phyloP scores from a whole-genome alignment of 64 coral and sea anemone genomes.

The Montipora efflorescens region DNA sequence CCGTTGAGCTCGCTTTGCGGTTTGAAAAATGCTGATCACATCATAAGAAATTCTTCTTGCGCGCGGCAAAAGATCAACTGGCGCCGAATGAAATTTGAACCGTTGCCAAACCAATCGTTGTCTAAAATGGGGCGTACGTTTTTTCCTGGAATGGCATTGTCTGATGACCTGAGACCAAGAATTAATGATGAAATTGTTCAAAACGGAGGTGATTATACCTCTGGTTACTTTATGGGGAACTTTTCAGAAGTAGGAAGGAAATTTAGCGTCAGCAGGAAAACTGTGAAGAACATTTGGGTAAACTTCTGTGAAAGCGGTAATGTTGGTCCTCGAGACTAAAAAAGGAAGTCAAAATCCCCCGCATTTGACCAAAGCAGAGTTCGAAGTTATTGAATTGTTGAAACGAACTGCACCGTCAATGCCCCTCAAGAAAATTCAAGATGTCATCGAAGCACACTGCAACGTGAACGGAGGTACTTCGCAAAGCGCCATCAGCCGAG shows the following conservation, averaged over 20 bases:
- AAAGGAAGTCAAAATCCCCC: slow-evolving; percentile 6
- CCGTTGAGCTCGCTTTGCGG: no score
- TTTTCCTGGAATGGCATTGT: not conserved
- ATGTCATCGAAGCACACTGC: no score
- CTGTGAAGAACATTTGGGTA: slow-evolving; percentile 30
- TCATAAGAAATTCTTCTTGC: no score
- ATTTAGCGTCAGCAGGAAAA: slow-evolving; percentile 25
- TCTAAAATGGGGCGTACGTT: slow-evolving; percentile 1
- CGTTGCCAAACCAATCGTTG: no score
- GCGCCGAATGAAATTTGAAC: no score
- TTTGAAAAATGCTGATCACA: no score
- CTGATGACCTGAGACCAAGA: not conserved
- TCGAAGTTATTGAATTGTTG: not conserved
- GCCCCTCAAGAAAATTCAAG: no score
- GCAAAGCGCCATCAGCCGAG: no score
- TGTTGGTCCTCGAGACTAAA: not conserved
- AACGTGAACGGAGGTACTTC: no score
- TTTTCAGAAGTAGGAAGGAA: slow-evolving; percentile 23
- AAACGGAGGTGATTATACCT: not conserved
- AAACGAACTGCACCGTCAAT: not conserved
- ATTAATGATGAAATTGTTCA: slow-evolving; percentile 27
- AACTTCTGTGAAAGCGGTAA: not conserved
- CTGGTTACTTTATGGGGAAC: not conserved
- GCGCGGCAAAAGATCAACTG: no score
- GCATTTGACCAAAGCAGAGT: not conserved